Conservation (phyloP, 1,140 invertebrate species). For the Palaemon carinicauda region DNA sequence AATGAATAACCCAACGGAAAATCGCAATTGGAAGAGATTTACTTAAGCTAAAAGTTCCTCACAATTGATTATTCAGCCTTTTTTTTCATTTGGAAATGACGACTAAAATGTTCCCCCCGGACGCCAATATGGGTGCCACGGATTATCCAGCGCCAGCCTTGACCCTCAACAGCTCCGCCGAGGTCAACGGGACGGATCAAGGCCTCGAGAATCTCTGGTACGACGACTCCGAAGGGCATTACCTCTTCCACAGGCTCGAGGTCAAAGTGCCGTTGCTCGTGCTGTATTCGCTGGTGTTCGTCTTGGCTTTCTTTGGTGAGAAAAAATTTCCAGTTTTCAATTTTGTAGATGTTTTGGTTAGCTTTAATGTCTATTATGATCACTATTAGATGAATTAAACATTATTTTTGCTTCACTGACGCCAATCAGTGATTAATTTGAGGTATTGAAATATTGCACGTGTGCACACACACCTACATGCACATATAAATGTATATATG, state of each 20-base stretch:
- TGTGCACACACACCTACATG: no score
- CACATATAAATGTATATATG: no score
- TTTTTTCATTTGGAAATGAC: background rate
- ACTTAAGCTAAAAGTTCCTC: background rate
- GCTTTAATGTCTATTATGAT: no score
- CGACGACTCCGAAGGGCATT: background rate
- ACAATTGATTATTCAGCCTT: no score
- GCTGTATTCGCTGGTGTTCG: slow-evolving; percentile 42
- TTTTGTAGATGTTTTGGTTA: no score
- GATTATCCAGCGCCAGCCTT: no score
- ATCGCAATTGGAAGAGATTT: background rate
- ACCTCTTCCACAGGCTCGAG: slow-evolving; percentile 46
- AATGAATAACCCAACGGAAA: background rate
- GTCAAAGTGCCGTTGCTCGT: slow-evolving; percentile 50
- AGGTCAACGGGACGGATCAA: background rate
- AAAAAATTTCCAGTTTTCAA: no score
- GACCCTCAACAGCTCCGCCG: background rate
- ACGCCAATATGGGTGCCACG: no score
- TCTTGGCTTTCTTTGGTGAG: slow-evolving; percentile 52
- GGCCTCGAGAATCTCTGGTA: background rate
- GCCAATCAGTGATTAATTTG: no score
- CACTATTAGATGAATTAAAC: no score
- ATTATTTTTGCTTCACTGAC: no score
- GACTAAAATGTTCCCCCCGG: background rate
- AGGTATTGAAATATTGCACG: no score